Evolutionary conservation across 2,888 invertebrate genomes (phyloP), one percentile per base, ranked within the genome.

Genomic region (Epirrita christyi): DNA sequence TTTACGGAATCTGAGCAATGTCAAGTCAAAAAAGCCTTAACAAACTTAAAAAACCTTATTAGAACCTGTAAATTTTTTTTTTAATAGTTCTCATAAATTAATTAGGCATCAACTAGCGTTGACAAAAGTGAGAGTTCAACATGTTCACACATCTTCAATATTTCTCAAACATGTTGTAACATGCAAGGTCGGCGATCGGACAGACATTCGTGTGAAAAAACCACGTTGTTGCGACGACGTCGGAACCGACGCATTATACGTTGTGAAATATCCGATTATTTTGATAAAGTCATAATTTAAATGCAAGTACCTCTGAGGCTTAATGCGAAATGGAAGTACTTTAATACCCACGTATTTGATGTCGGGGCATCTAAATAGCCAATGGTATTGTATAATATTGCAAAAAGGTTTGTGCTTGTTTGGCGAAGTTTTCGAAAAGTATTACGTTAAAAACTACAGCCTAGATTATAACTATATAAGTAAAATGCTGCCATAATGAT

Each of bases 201-300:
- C 78, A 78, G 80, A 79, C 67, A 73, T 67, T 70, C 76, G 81
- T 84, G 85, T 83, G 85, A 85, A 85, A 85, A 83, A 83, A 78
- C 66, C 59, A 60, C 46, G 41, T 28, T 34, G 66, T 70, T 69
- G 69, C 75, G 65, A n/a, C 21, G 4, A 62, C 70, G 68, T 63
- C 75, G 76, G 76, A 80, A 75, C 76, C 62, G 64, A 67, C 66
- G 65, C 66, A 74, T 77, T 77, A 74, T 49, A 32, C 41, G 51
- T 80, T 78, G 70, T 67, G 77, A 77, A 80, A 79, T 72, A 70
- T 70, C 57, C 63, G 57, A 67, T 38, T 51, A 11, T 52, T 57
- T 44, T 40, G 52, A 56, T 62, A 57, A 59, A 63, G 47, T 40
- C 43, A 34, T 48, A 40, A 48, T 53, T 58, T 48, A 53, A 48